These are phyloP conservation scores for Lepus europaeus DNA, from an alignment of 2,113 vertebrate species.

Conservation along the genomic window DNA sequence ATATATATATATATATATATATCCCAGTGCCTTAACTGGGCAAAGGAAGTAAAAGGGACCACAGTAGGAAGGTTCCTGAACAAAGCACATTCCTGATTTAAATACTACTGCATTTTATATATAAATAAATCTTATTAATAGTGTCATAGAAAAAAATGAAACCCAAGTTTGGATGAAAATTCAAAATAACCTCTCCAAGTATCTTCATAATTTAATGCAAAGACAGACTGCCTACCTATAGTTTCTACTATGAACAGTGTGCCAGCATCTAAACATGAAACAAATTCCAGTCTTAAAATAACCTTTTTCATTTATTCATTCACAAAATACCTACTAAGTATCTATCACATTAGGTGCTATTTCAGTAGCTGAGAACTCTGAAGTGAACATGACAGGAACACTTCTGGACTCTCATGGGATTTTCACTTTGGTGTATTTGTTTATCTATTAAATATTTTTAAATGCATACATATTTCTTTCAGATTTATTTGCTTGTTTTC, in stretches of 20 bases:
- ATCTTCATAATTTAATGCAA: constrained; percentile 7
- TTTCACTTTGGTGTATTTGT: not conserved
- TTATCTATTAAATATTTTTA: not conserved
- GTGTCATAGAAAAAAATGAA: not conserved
- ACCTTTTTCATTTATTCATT: not conserved
- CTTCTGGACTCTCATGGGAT: not conserved
- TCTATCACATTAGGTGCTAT: not conserved
- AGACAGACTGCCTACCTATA: not conserved
- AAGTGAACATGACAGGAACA: not conserved
- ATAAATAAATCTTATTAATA: not conserved
- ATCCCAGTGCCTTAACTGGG: not conserved
- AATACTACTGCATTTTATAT: not conserved
- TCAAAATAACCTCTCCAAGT: constrained; percentile 37
- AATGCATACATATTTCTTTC: not conserved
- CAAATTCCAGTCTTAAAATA: not conserved
- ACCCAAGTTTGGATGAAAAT: constrained; percentile 22
- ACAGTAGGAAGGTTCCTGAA: not conserved
- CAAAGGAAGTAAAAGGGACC: not conserved
- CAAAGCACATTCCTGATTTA: constrained; percentile 40
- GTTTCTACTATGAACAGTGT: not conserved
- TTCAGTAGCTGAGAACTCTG: not conserved
- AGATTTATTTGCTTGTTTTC: too few relatives aligned
- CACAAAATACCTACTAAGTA: constrained; percentile 10
- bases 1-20: too few relatives aligned
- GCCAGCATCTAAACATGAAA: not conserved